Evolutionary conservation across 2,888 invertebrate genomes (phyloP).

Genomic region (Lycaena phlaeas): DNA sequence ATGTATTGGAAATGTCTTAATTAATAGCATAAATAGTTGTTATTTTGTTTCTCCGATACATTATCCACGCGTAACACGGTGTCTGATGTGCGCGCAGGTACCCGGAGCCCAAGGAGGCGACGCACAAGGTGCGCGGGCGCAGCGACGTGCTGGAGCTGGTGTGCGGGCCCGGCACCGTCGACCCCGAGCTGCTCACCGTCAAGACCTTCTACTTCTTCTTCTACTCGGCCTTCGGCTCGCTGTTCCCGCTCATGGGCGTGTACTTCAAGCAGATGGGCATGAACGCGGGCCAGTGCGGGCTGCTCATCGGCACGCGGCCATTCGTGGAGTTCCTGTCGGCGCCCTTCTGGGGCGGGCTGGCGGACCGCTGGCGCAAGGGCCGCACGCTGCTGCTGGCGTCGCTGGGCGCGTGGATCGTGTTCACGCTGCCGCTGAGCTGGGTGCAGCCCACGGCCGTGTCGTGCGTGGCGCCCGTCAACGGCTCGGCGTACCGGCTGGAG

Average conservation of each 20-base stretch:
- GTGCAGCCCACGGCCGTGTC: constrained; percentile 94
- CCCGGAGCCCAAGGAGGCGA: constrained; percentile 89
- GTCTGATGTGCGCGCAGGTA: constrained; percentile 65
- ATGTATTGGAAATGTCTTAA: no score
- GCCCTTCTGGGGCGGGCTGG: constrained; percentile 97
- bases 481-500: constrained; percentile 75
- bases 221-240: constrained; percentile 98
- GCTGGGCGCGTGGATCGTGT: constrained; percentile 95
- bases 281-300: constrained; percentile 96
- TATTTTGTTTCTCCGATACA: no score
- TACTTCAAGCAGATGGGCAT: constrained; percentile 99
- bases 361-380: constrained; percentile 91
- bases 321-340: constrained; percentile 98
- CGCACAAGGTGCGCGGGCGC: constrained; percentile 90
- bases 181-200: constrained; percentile 93
- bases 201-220: constrained; percentile 99
- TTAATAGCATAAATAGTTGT: no score
- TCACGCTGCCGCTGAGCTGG: constrained; percentile 95
- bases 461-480: constrained; percentile 77
- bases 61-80: no score
- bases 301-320: constrained; percentile 95
- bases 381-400: constrained; percentile 91
- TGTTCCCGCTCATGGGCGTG: constrained; percentile 98
- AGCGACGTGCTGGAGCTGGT: constrained; percentile 88
- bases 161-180: constrained; percentile 84